Conservation (phyloP, 2,797 vertebrate species). For the Nyctalus aviator region DNA sequence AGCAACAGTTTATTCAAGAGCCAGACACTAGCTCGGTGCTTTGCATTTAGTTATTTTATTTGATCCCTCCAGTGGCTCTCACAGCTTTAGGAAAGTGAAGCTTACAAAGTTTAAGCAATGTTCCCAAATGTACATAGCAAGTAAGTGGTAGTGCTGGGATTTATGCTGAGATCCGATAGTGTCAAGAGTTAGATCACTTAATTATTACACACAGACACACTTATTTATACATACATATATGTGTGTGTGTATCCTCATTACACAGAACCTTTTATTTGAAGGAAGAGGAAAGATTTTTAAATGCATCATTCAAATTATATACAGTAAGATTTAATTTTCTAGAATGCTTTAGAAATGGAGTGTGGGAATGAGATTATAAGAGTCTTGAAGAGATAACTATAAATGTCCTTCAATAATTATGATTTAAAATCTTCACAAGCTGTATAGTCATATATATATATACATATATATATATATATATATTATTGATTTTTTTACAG, state of each 20-base stretch:
- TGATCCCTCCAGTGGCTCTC: background rate
- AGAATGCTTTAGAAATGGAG: conserved; percentile 4
- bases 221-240: background rate
- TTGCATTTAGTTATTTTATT: background rate
- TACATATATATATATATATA: too few relatives aligned
- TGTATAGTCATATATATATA: too few relatives aligned
- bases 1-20: background rate
- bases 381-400: background rate
- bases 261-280: background rate
- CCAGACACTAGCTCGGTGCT: background rate
- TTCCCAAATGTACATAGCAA: conserved; percentile 14
- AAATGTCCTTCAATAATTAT: conserved; percentile 21
- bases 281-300: background rate
- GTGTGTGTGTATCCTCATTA: background rate
- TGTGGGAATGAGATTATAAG: conserved; percentile 21
- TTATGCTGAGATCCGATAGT: background rate
- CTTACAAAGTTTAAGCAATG: background rate
- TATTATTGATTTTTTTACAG: too few relatives aligned
- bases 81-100: background rate
- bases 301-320: background rate
- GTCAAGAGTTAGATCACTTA: background rate
- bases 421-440: background rate
- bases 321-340: conserved; percentile 4
- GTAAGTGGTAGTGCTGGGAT: background rate
- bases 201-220: background rate